Conservation (phyloP, 2,797 vertebrate genomes). For the Pelobates cultripes region DNA sequence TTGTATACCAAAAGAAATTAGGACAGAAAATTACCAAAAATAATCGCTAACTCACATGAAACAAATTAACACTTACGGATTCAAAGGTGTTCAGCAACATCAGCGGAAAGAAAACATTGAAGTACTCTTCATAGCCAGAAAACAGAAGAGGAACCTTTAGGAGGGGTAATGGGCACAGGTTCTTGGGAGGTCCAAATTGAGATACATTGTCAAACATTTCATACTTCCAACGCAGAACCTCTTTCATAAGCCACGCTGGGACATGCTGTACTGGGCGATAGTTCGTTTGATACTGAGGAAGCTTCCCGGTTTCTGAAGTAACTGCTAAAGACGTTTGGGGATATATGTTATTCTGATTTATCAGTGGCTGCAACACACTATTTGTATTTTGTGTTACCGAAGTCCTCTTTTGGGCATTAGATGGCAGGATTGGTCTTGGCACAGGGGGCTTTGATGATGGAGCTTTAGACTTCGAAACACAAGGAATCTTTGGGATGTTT, state of each 20-base stretch:
- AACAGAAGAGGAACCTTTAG: constrained; percentile 74
- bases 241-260: constrained; percentile 66
- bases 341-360: neutral
- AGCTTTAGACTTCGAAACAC: constrained; percentile 65
- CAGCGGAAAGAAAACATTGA: constrained; percentile 77
- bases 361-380: constrained; percentile 44
- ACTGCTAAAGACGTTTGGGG: neutral
- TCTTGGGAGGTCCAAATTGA: constrained; percentile 69
- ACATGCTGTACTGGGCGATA: constrained; percentile 57
- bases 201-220: constrained; percentile 72
- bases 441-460: accelerated
- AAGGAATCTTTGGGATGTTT: constrained; percentile 48
- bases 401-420: neutral
- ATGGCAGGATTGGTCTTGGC: neutral
- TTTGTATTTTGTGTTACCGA: neutral
- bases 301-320: neutral
- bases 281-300: constrained; percentile 8
- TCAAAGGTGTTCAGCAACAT: constrained; percentile 83
- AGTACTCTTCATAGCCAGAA: constrained; percentile 74
- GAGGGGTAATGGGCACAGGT: constrained; percentile 69
- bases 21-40: no score
- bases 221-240: constrained; percentile 77
- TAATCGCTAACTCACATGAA: no score
- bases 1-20: no score
- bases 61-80: constrained; percentile 69